Conservation (phyloP, 2,797 vertebrate genomes). For the Catamblyrhynchus diadema region DNA sequence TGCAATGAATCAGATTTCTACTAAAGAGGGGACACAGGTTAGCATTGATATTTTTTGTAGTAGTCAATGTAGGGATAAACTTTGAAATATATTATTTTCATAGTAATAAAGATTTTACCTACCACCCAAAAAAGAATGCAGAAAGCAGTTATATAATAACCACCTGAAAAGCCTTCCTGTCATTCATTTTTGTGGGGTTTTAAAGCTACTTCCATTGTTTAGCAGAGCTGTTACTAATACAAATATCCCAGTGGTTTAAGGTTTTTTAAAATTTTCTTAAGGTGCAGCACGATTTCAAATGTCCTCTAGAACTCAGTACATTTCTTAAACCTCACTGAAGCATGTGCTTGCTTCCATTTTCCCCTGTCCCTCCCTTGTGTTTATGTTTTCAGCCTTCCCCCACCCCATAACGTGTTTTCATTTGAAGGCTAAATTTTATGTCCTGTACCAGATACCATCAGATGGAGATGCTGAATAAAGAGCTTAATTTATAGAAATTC, state of each 20-base stretch:
- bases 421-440: background rate
- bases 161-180: background rate
- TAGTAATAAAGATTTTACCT: background rate
- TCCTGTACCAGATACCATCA: background rate
- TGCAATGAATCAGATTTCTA: background rate
- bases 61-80: background rate
- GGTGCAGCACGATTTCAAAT: background rate
- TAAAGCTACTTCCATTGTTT: background rate
- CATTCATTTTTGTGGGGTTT: background rate
- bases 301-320: background rate
- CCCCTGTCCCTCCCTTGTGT: background rate
- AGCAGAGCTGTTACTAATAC: background rate
- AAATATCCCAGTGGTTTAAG: background rate
- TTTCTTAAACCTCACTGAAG: background rate
- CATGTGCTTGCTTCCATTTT: background rate
- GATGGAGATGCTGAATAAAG: background rate
- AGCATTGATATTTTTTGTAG: background rate
- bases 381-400: background rate
- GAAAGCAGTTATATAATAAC: background rate
- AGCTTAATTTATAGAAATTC: background rate
- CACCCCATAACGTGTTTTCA: rapidly evolving
- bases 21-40: background rate
- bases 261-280: background rate
- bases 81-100: background rate
- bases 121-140: background rate